A percentile compares a stretch with the other conserved stretches of the same genome.
Conservation (phyloP, 1,140 invertebrate species). For the Polypedilum pembai region DNA sequence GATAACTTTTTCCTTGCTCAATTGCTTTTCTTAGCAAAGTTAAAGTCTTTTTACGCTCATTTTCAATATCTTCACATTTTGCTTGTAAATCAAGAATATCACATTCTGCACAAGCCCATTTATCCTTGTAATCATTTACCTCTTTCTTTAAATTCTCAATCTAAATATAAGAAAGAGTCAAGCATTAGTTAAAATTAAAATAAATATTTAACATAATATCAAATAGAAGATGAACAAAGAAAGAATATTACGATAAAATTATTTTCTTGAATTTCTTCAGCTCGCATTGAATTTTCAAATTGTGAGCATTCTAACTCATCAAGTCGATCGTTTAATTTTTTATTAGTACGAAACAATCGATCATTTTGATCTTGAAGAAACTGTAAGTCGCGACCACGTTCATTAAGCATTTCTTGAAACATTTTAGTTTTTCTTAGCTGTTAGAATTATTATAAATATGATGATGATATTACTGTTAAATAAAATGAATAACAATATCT, state of each 20-base stretch:
- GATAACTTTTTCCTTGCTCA: background rate
- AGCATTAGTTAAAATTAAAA: background rate
- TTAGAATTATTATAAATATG: background rate
- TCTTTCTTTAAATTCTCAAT: background rate
- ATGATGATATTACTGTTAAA: background rate
- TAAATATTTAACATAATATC: too few relatives aligned
- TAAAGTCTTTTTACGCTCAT: background rate
- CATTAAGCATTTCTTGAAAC: background rate
- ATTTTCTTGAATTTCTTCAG: background rate
- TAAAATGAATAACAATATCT: background rate
- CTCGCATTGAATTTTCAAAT: background rate
- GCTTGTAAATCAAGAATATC: background rate
- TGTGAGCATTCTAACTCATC: background rate
- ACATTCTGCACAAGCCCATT: background rate
- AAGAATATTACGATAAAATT: background rate
- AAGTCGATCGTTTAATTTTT: too few relatives aligned
- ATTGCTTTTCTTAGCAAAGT: background rate
- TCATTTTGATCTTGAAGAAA: constrained; percentile 6
- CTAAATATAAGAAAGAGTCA: background rate
- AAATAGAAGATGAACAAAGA: too few relatives aligned
- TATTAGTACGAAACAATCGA: background rate
- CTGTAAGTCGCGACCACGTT: background rate
- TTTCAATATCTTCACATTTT: background rate
- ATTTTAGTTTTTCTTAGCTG: background rate
- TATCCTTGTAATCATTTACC: background rate